These are phyloP conservation scores for Drosophila siamana DNA, from an alignment of 2,888 invertebrate genomes.

Conservation along the genomic window DNA sequence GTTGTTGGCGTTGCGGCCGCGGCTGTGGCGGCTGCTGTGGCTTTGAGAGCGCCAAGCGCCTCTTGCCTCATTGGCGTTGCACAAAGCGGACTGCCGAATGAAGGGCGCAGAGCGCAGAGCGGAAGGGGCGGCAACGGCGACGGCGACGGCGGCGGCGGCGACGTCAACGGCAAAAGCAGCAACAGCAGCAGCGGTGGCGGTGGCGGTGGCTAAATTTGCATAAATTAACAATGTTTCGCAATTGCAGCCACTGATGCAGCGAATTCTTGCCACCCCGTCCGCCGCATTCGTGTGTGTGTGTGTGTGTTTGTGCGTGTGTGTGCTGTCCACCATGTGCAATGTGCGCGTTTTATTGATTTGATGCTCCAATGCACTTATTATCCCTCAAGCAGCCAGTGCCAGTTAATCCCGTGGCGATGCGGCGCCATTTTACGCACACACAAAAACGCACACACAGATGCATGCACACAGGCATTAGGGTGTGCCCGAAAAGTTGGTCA, in stretches of 20 bases:
- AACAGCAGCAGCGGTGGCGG: not conserved
- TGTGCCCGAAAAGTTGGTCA: conserved; percentile 69
- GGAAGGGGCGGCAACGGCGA: no score
- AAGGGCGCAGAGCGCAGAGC: no score
- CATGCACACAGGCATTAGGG: conserved; percentile 52
- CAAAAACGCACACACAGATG: conserved; percentile 22
- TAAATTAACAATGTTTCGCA: conserved; percentile 79
- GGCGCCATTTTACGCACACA: conserved; percentile 61
- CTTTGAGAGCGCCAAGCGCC: conserved; percentile 50
- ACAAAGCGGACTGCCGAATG: conserved; percentile 59
- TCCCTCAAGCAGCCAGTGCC: conserved; percentile 75
- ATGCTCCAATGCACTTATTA: conserved; percentile 81
- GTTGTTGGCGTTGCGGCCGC: conserved; percentile 69
- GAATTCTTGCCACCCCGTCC: conserved; percentile 58
- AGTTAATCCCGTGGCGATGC: conserved; percentile 69
- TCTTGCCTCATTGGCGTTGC: conserved; percentile 75
- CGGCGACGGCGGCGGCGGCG: not conserved
- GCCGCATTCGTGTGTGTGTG: conserved; percentile 20
- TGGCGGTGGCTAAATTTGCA: conserved; percentile 77
- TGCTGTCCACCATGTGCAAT: conserved; percentile 66
- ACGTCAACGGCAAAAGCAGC: not conserved
- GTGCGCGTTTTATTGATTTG: conserved; percentile 82
- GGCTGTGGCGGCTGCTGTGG: conserved; percentile 55
- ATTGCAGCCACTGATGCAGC: conserved; percentile 78
- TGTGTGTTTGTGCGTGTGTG: conserved; percentile 33